Base-by-base conservation (phyloP, 2,797 vertebrate genomes). In the Lemur catta region DNA sequence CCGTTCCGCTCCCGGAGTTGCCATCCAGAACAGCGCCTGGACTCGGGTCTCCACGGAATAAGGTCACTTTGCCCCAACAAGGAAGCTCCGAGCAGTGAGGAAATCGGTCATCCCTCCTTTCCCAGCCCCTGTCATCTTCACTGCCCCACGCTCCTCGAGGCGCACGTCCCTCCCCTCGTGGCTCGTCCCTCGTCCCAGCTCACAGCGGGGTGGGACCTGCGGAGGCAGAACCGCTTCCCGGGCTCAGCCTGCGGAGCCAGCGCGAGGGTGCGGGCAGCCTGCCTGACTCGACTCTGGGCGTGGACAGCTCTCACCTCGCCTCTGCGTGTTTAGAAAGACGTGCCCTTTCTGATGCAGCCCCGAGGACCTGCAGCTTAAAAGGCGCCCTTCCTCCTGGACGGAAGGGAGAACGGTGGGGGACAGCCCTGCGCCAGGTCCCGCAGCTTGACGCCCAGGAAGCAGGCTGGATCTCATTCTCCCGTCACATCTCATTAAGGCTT, bases 1-100 rank as follows among this genome's bases (percentile, higher is more conserved):
- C 0, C 2, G 26, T 41, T 41, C 33, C 0, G 1, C 30, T 61
- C 9, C 26, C 6, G 0, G 20, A 52, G 46, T 2, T 35, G 10
- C 38, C n/a, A 33, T 38, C 41, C 6, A 10, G 33, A 11, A 10
- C 67, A 24, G 35, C 8, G 46, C 63, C 86, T 65, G 41, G 3
- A 89, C 57, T 46, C 14, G 9, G 7, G 11, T 2, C 35, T 35
- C 17, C 7, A 6, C 1, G 0, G 38, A 84, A 18, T 46, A 59
- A 69, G 30, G 46, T 71, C 26, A 6, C 48, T 91, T 78, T 81
- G 78, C 78, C n/a, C 67, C n/a, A 1, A 4, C 4, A 26, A 61
- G 46, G 76, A 94, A 74, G 57, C 87, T 71, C 12, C 4, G 20
- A 46, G 22, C 38, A 38, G 26, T 22, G 10, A 74, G 30, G n/a